Conservation (phyloP, 64 coral and sea anemone genomes). For the Porites australiensis region DNA sequence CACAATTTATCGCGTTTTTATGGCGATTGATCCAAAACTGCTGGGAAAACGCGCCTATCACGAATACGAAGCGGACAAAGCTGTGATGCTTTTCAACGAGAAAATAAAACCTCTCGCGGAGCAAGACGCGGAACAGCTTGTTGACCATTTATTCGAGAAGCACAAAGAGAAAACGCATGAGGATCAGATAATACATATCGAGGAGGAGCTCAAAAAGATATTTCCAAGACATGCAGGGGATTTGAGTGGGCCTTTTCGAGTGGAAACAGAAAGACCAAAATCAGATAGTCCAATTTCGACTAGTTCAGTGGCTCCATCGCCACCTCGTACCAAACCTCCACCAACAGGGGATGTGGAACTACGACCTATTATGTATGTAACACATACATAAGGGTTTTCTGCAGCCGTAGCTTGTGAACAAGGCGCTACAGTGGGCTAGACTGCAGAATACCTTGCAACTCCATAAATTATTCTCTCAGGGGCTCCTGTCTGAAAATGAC, state of each 20-base stretch:
- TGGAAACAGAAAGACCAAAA: not conserved
- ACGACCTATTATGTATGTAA: not conserved
- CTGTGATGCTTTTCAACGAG: slow-evolving; percentile 73
- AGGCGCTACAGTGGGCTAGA: too few species aligned
- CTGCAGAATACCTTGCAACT: too few species aligned
- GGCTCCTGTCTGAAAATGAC: too few species aligned
- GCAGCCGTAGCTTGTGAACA: too few species aligned
- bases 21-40: slow-evolving; percentile 53
- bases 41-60: slow-evolving; percentile 60
- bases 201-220: slow-evolving; percentile 29
- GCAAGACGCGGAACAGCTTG: slow-evolving; percentile 34
- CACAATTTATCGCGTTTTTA: slow-evolving; percentile 51
- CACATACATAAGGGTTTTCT: not conserved
- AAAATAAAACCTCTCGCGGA: slow-evolving; percentile 75
- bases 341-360: not conserved
- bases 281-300: not conserved
- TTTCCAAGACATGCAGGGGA: slow-evolving; percentile 70
- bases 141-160: slow-evolving; percentile 65
- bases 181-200: slow-evolving; percentile 24
- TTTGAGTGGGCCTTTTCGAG: slow-evolving; percentile 43
- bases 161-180: slow-evolving; percentile 66
- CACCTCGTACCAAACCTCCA: too few species aligned
- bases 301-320: not conserved
- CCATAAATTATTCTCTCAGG: too few species aligned
- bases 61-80: slow-evolving; percentile 73